A percentile compares a stretch with the other conserved stretches of the same genome.
Conservation (phyloP, 2,888 invertebrate species). For the Venusia cambrica region DNA sequence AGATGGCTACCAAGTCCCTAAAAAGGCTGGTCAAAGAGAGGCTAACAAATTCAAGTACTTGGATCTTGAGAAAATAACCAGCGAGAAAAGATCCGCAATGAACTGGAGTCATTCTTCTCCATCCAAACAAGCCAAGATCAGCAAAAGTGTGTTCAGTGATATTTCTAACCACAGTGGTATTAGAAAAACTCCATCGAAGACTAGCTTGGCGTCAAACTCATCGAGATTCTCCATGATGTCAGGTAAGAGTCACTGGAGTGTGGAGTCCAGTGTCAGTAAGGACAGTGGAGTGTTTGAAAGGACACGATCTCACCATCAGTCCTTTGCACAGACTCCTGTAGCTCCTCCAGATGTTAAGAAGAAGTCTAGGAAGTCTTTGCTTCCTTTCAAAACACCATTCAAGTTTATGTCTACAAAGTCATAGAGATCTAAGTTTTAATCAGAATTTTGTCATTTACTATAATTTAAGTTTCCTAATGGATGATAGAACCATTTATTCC, state of each 20-base stretch:
- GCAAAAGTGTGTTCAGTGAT: slow-evolving; percentile 53
- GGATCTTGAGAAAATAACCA: slow-evolving; percentile 55
- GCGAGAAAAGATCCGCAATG: slow-evolving; percentile 59
- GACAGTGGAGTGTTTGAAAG: slow-evolving; percentile 46
- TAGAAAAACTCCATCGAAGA: slow-evolving; percentile 67
- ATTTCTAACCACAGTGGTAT: slow-evolving; percentile 55
- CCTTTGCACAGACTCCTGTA: slow-evolving; percentile 49
- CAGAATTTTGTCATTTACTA: slow-evolving; percentile 13
- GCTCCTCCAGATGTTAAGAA: slow-evolving; percentile 56
- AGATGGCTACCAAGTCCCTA: slow-evolving; percentile 48
- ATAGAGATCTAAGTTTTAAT: slow-evolving; percentile 26
- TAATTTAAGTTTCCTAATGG: no score
- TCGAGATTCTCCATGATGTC: slow-evolving; percentile 56
- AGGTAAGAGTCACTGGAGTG: slow-evolving; percentile 54
- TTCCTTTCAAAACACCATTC: slow-evolving; percentile 75
- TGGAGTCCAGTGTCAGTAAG: slow-evolving; percentile 46
- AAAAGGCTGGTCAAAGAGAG: slow-evolving; percentile 41
- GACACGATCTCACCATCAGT: slow-evolving; percentile 44
- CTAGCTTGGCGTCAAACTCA: slow-evolving; percentile 57
- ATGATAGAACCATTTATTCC: no score
- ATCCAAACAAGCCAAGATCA: slow-evolving; percentile 61
- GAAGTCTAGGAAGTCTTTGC: slow-evolving; percentile 63
- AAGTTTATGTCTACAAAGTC: slow-evolving; percentile 68
- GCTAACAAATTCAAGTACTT: slow-evolving; percentile 72
- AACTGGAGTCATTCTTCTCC: slow-evolving; percentile 65